A percentile compares a stretch with the other conserved stretches of the same genome.
These are phyloP conservation scores for Pseudomugil gertrudae DNA, from an alignment of 2,797 vertebrate genomes.

Conservation along the genomic window DNA sequence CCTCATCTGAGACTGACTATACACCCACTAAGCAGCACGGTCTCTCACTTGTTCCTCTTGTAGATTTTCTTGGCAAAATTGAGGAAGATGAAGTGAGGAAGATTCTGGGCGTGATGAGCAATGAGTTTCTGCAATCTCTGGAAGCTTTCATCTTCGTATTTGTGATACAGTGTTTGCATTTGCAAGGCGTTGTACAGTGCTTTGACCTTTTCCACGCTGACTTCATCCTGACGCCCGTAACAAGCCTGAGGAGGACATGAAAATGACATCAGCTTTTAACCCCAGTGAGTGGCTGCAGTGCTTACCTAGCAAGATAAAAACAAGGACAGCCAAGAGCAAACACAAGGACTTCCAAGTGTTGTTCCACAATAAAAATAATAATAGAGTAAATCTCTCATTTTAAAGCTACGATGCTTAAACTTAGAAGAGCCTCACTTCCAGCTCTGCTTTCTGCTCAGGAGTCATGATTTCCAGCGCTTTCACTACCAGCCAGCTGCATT, in stretches of 20 bases:
- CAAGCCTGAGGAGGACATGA: constrained; percentile 81
- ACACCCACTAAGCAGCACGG: neutral
- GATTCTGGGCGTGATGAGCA: constrained; percentile 69
- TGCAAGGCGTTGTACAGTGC: constrained; percentile 85
- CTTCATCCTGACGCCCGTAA: constrained; percentile 86
- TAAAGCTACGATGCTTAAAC: neutral
- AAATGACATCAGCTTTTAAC: constrained; percentile 5
- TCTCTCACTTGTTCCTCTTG: constrained; percentile 89
- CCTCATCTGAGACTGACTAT: neutral
- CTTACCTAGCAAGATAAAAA: neutral
- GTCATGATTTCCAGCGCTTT: constrained; percentile 86
- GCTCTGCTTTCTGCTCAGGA: constrained; percentile 81
- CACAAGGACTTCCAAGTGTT: neutral
- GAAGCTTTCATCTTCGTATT: constrained; percentile 90
- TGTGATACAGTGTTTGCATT: constrained; percentile 79
- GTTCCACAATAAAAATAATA: neutral
- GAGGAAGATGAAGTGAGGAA: constrained; percentile 88
- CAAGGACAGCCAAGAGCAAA: neutral
- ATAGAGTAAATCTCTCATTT: neutral
- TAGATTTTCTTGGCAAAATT: constrained; percentile 90
- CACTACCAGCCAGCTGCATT: constrained; percentile 98
- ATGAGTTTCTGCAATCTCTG: constrained; percentile 86
- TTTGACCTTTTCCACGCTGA: constrained; percentile 89
- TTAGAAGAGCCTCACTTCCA: constrained; percentile 84
- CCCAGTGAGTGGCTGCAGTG: neutral